A percentile compares a stretch with the other conserved stretches of the same genome.
These are phyloP conservation scores for Trematomus loennbergii DNA, from an alignment of 2,113 vertebrate genomes.

Conservation along the genomic window DNA sequence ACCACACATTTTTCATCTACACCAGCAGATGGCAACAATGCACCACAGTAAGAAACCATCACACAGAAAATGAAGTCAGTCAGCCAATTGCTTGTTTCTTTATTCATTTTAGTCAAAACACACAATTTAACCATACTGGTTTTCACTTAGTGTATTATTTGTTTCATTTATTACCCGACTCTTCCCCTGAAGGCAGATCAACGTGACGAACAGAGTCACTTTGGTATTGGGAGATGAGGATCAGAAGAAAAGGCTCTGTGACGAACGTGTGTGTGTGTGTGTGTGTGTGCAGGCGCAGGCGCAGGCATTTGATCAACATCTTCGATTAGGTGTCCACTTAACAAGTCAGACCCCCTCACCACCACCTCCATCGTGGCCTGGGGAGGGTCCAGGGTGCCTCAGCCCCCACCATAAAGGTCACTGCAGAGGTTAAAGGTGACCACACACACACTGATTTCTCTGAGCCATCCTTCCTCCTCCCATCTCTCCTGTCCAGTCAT, in stretches of 20 bases:
- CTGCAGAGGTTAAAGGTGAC: conserved; percentile 71
- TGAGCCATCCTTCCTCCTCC: conserved; percentile 60
- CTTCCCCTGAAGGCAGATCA: conserved; percentile 66
- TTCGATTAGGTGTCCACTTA: conserved; percentile 80
- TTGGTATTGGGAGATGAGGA: conserved; percentile 54
- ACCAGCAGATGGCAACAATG: conserved; percentile 68
- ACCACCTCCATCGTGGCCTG: conserved; percentile 22
- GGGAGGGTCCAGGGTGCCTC: conserved; percentile 47
- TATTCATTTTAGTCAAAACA: conserved; percentile 84
- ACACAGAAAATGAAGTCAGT: conserved; percentile 35
- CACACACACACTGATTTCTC: conserved; percentile 27
- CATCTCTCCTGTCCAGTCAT: conserved; percentile 67
- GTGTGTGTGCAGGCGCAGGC: conserved; percentile 21
- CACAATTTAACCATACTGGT: conserved; percentile 80
- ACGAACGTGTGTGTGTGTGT: background rate
- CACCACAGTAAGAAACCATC: conserved; percentile 6
- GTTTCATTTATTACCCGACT: conserved; percentile 75
- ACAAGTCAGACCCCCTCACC: conserved; percentile 66
- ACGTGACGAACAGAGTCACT: conserved; percentile 66
- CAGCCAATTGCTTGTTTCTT: conserved; percentile 77
- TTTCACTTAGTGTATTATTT: conserved; percentile 75
- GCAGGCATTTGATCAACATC: conserved; percentile 75
- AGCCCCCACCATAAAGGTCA: conserved; percentile 70
- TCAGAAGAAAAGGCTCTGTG: conserved; percentile 61
- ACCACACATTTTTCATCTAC: background rate